Evolutionary conservation across 2,797 vertebrate genomes (phyloP).

Genomic region (Hemitrygon akajei): DNA sequence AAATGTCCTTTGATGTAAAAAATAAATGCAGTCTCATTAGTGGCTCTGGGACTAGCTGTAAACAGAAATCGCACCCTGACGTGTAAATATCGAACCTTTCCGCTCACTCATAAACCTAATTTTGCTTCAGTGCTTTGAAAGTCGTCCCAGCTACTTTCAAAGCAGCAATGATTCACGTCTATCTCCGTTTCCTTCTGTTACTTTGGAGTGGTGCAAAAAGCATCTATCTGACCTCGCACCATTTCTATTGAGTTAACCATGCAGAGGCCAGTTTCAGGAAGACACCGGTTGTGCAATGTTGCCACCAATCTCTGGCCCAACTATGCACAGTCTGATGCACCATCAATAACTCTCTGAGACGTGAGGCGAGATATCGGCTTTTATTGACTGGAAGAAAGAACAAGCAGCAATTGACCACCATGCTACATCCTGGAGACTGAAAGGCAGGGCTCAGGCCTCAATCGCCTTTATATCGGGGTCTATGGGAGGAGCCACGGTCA

Average conservation of each 20-base stretch:
- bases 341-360: no score
- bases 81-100: slow-evolving; percentile 3
- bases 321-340: no score
- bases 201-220: not conserved
- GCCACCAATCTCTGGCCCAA: not conserved
- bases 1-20: slow-evolving; percentile 21
- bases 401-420: no score
- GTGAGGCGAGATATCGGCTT: no score
- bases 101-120: not conserved
- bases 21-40: not conserved
- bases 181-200: not conserved
- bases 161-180: not conserved
- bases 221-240: not conserved
- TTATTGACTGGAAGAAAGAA: no score
- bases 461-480: no score
- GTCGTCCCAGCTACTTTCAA: not conserved
- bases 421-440: no score
- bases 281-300: not conserved
- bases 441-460: no score
- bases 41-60: not conserved
- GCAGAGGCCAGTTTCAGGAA: not conserved
- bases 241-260: not conserved
- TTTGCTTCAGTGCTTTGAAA: not conserved
- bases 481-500: no score
- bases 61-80: slow-evolving; percentile 1